Evolutionary conservation across 2,113 vertebrate genomes (phyloP), one percentile per base, ranked within the genome.

Genomic region (Todiramphus chloris): DNA sequence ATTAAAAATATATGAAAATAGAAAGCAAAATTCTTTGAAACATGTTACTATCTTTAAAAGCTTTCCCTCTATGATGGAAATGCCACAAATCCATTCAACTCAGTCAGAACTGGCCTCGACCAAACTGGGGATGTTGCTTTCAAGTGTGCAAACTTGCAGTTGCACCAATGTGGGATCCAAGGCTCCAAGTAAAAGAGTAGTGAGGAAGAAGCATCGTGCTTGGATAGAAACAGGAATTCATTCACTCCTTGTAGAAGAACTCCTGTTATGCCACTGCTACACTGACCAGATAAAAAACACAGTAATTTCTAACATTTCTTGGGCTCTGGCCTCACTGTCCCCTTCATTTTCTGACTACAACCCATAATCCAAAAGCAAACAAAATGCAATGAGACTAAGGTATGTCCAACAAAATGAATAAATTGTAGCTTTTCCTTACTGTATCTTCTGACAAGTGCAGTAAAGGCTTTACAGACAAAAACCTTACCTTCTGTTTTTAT

Each of bases 401-500:
- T 33, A 58, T 2, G 4, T 8, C n/a, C 50, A 55, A 21, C 7
- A 70, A 63, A 90, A 88, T 2, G 1, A 88, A 83, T 35, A 17
- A 28, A 83, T 7, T 2, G 1, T 19, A 50, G 41, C 23, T 91
- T 80, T 46, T 88, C 41, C 28, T 85, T 28, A 66, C 5, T 28
- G 41, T 43, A 56, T 20, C n/a, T 84, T 62, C 37, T 84, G 59
- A 77, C 9, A 50, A 80, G 50, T 31, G 39, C 55, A 94, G 55
- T 53, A 30, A 67, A 55, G 37, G 21, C 39, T 77, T 94, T 60
- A 63, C 33, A 79, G 44, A 15, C 28, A 67, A 95, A 67, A 86
- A 44, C 24, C 95, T 92, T 98, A 99, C 99, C 99, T 97, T 99
- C 99, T 10, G 99, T 99, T 99, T 99, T 99, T 97, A 99, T 99